Evolutionary conservation across 2,888 invertebrate genomes (phyloP).

Genomic region (Nemoura dubitans): DNA sequence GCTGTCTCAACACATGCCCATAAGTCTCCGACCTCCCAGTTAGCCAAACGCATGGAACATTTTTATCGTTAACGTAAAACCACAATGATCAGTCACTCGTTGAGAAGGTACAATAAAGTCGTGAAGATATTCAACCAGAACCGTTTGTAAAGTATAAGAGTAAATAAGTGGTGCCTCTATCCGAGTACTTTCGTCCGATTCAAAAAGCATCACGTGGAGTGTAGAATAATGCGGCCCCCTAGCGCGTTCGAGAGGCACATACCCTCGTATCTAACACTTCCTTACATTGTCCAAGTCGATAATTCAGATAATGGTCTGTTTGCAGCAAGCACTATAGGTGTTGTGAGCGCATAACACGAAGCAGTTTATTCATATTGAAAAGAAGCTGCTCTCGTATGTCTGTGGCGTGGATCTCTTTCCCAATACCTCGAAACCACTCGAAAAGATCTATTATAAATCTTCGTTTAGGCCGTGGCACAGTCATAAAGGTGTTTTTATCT

Average conservation of each 20-base stretch:
- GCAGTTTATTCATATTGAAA: neutral
- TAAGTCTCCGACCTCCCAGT: conserved; percentile 26
- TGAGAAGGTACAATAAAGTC: neutral
- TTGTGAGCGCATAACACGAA: neutral
- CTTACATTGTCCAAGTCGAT: neutral
- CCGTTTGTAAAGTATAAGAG: neutral
- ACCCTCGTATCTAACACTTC: conserved; percentile 8
- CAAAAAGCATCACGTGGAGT: conserved; percentile 24
- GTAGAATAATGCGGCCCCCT: conserved; percentile 9
- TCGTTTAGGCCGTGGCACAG: neutral
- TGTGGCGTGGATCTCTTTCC: neutral
- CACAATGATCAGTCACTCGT: conserved; percentile 15
- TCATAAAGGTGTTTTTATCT: neutral
- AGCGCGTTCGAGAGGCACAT: neutral
- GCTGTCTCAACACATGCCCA: neutral
- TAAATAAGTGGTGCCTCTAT: conserved; percentile 20
- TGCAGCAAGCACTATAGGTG: conserved; percentile 8
- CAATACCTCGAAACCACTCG: neutral
- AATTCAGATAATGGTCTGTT: conserved; percentile 1
- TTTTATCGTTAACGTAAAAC: conserved; percentile 21
- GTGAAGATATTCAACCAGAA: neutral
- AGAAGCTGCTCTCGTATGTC: neutral
- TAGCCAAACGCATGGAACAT: neutral
- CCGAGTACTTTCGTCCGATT: neutral
- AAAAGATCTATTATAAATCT: neutral